A percentile compares a stretch with the other conserved stretches of the same genome.
Conservation (phyloP, 2,888 invertebrate genomes). For the Alsophila aescularia region DNA sequence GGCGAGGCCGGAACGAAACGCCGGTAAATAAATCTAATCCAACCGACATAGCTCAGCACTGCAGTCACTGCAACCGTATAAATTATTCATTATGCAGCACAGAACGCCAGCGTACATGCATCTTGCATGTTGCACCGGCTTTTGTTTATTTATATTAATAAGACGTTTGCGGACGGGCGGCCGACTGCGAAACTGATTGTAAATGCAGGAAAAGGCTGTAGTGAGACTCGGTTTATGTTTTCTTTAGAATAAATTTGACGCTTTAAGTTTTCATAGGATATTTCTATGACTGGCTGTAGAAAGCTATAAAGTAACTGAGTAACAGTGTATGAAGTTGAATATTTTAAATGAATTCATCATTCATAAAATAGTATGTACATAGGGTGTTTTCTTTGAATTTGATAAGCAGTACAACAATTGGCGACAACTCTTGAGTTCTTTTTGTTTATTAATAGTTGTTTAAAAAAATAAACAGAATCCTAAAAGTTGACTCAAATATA, state of each 20-base stretch:
- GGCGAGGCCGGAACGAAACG: slow-evolving; percentile 9
- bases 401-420: no score
- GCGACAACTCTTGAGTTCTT: no score
- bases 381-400: no score
- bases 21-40: slow-evolving; percentile 47
- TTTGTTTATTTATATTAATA: slow-evolving; percentile 50
- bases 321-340: no score
- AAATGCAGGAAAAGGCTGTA: slow-evolving; percentile 32
- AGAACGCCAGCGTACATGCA: slow-evolving; percentile 45
- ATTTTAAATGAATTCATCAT: no score
- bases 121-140: slow-evolving; percentile 47
- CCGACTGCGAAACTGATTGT: slow-evolving; percentile 27
- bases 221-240: slow-evolving; percentile 13
- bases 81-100: slow-evolving; percentile 51
- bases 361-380: no score
- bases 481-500: background rate
- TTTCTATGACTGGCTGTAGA: background rate
- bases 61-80: slow-evolving; percentile 49
- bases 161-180: slow-evolving; percentile 30
- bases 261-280: slow-evolving; percentile 21
- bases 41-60: slow-evolving; percentile 39
- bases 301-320: background rate
- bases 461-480: no score
- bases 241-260: slow-evolving; percentile 14
- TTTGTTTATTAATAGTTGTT: no score